Conservation (phyloP, 2,797 vertebrate species). For the Diplodus sargus region DNA sequence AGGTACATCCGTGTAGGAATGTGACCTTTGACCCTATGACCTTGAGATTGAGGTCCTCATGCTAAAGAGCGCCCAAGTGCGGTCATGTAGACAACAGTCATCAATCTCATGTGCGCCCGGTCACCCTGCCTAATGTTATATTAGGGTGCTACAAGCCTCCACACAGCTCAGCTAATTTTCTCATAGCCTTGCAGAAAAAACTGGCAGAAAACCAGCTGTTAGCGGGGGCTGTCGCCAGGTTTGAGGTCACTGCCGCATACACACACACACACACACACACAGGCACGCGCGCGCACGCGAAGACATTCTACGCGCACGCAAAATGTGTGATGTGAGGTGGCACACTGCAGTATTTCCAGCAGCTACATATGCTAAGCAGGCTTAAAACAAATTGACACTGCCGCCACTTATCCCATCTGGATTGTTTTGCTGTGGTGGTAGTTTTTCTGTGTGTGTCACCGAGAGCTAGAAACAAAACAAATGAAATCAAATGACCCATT, state of each 20-base stretch:
- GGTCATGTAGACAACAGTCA: slow-evolving; percentile 50
- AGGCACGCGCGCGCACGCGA: background rate
- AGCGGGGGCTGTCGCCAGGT: slow-evolving; percentile 49
- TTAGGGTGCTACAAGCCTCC: slow-evolving; percentile 58
- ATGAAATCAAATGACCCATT: slow-evolving; percentile 67
- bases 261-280: slow-evolving; percentile 13
- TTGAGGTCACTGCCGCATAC: slow-evolving; percentile 54
- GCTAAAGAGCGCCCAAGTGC: slow-evolving; percentile 47
- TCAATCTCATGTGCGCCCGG: slow-evolving; percentile 60
- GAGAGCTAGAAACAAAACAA: slow-evolving; percentile 41
- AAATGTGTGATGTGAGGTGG: slow-evolving; percentile 18
- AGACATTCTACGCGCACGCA: background rate
- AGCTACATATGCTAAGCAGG: slow-evolving; percentile 38
- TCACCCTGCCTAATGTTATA: slow-evolving; percentile 57
- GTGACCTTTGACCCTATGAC: slow-evolving; percentile 46
- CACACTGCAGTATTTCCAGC: slow-evolving; percentile 40
- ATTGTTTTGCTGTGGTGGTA: background rate
- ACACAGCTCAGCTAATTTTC: slow-evolving; percentile 71
- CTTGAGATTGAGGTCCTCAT: slow-evolving; percentile 36
- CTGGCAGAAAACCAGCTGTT: slow-evolving; percentile 71
- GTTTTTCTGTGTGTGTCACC: slow-evolving; percentile 35
- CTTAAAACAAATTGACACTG: slow-evolving; percentile 41
- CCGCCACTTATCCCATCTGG: slow-evolving; percentile 11
- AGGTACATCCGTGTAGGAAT: slow-evolving; percentile 16
- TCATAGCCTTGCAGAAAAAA: slow-evolving; percentile 71